Evolutionary conservation across 2,888 invertebrate species (phyloP), one percentile per base, ranked within the genome.

Genomic region (Rapana venosa): DNA sequence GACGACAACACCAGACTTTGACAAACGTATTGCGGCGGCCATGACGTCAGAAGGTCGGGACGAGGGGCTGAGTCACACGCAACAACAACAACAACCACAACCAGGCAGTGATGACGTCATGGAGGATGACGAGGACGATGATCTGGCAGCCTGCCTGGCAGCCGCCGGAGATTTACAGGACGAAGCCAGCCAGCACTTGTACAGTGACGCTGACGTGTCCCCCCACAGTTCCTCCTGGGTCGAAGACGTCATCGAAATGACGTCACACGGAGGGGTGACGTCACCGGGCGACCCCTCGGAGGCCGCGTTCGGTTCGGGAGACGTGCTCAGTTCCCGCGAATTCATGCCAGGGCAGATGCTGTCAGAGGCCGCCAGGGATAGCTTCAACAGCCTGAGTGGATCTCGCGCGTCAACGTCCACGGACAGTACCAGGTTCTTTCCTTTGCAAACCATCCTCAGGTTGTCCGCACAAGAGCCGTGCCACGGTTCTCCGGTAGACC

Each of bases 31-130:
- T 22, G 36, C 36, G 22, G 26, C 1, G 6, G 26, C 22, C 79
- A 79, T 79, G 79, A 47, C 81, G 26, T 83, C 81, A n/a, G 81
- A 83, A 13, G 47, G 81, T 35, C 79, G 35, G 32, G 36, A 83
- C 11, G 47, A 26, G 26, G 26, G 17, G 26, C 6, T 26, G 26
- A 22, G 36, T 36, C 32, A 35, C 32, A 22, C 15, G 79, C 32
- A 2, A n/a, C 77, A 79, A 26, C 26, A n/a, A n/a, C n/a, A n/a
- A n/a, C n/a, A n/a, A n/a, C 32, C 66, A n/a, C 77, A 79, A 26
- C 26, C 22, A 30, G 22, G 0, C 22, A 36, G 81, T 22, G 47
- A 47, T 83, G 81, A 83, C 81, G 36, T 83, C 47, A 47, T 22
- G 22, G 47, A 36, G 1, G 36, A 30, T 22, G 81, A 11, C 36